A percentile compares a stretch with the other conserved stretches of the same genome.
Evolutionary conservation across 1,140 invertebrate genomes (phyloP).

Genomic region (Zaprionus nigranus): DNA sequence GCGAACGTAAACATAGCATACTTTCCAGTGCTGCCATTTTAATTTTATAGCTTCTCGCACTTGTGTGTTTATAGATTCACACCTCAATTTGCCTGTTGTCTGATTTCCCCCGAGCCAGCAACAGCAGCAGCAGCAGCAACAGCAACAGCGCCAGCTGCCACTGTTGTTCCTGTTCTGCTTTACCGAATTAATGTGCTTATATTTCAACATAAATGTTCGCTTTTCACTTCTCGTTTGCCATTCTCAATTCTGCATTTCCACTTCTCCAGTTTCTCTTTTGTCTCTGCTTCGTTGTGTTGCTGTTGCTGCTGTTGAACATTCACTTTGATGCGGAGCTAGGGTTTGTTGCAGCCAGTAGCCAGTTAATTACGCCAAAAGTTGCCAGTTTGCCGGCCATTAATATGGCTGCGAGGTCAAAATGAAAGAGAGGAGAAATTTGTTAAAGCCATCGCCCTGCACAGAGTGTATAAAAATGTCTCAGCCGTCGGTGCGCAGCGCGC

Average conservation of each 20-base stretch:
- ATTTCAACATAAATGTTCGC: conserved; percentile 77
- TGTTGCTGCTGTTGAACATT: conserved; percentile 54
- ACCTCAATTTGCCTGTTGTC: conserved; percentile 82
- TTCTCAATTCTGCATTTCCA: not conserved
- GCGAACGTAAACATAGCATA: conserved; percentile 43
- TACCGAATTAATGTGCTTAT: conserved; percentile 79
- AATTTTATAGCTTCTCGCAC: conserved; percentile 75
- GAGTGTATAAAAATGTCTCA: conserved; percentile 73
- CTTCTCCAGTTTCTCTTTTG: conserved; percentile 41
- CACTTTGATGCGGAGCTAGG: conserved; percentile 52
- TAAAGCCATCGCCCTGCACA: conserved; percentile 64
- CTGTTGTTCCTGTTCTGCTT: not conserved
- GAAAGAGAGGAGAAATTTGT: conserved; percentile 62
- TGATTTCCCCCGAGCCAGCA: conserved; percentile 51
- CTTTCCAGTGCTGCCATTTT: conserved; percentile 57
- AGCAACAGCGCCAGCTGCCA: not conserved
- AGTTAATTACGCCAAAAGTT: conserved; percentile 70
- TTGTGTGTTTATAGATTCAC: conserved; percentile 83
- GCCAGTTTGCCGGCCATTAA: conserved; percentile 54
- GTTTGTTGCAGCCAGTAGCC: conserved; percentile 21
- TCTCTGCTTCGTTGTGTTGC: conserved; percentile 49
- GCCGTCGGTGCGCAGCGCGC: conserved; percentile 24
- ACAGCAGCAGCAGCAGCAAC: not conserved
- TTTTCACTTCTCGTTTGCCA: conserved; percentile 41
- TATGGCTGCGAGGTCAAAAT: conserved; percentile 47